phyloP scores from a whole-genome alignment of 2,797 vertebrate species.

The Sebastes iracundus region DNA sequence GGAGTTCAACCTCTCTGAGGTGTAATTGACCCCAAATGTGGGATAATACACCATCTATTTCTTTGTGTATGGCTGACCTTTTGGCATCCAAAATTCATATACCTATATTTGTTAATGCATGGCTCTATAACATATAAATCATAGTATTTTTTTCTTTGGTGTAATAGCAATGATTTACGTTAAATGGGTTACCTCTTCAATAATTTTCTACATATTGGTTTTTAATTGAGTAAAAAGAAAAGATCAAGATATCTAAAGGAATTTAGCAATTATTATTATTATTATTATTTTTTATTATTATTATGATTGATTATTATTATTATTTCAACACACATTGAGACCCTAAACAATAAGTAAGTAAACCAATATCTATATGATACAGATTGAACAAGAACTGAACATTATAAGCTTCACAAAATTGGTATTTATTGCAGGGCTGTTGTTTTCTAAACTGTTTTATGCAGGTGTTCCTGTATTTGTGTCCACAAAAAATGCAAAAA shows the following conservation, averaged over 20 bases:
- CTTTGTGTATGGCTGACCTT: background rate
- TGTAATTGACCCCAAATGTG: background rate
- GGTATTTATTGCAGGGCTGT: conserved; percentile 15
- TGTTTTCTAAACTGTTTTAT: background rate
- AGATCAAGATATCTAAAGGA: background rate
- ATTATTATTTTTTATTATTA: background rate
- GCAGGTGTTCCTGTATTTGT: background rate
- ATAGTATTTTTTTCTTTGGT: background rate
- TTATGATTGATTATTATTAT: background rate
- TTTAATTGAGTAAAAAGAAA: background rate
- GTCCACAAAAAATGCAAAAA: background rate
- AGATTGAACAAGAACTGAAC: background rate
- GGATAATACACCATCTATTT: background rate
- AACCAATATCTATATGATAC: background rate
- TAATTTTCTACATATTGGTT: background rate
- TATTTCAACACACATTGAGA: background rate
- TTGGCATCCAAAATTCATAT: background rate
- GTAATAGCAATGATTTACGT: background rate
- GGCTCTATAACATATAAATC: background rate
- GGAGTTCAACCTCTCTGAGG: background rate
- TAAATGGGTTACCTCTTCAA: background rate
- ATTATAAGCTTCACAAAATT: background rate
- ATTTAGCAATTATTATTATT: background rate
- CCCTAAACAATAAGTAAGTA: background rate
- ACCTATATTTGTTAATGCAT: background rate